These are phyloP conservation scores for Craseonycteris thonglongyai DNA, from an alignment of 2,113 vertebrate genomes.

Conservation along the genomic window DNA sequence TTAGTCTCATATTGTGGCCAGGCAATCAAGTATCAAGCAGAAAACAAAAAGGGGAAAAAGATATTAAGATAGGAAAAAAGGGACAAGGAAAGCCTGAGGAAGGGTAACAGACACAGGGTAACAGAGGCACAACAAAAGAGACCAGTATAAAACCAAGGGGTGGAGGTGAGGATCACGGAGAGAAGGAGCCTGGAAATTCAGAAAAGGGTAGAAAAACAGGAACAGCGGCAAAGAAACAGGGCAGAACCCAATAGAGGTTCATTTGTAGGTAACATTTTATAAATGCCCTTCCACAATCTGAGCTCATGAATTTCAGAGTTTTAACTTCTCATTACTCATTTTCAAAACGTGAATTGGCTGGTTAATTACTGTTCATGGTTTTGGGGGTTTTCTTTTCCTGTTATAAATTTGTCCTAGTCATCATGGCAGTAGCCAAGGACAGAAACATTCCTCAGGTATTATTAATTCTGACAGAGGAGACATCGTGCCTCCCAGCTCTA, in stretches of 20 bases:
- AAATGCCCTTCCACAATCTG: not conserved
- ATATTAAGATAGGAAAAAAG: not conserved
- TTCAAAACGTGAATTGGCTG: not conserved
- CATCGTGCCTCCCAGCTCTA: not conserved
- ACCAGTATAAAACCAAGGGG: too few relatives aligned
- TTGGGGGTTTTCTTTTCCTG: not conserved
- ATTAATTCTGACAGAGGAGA: not conserved
- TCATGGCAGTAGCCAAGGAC: not conserved
- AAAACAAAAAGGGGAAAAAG: not conserved
- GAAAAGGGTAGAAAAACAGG: not conserved
- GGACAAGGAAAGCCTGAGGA: not conserved
- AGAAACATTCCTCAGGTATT: not conserved
- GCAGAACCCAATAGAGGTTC: not conserved
- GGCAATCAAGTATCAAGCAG: not conserved
- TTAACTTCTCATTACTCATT: not conserved
- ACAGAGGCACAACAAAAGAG: not conserved
- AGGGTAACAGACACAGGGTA: not conserved
- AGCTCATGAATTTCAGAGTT: not conserved
- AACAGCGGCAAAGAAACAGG: not conserved
- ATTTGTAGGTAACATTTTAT: not conserved
- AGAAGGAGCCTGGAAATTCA: not conserved
- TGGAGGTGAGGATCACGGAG: fast-evolving
- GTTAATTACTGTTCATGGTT: not conserved
- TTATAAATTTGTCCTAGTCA: not conserved
- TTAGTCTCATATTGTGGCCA: not conserved